Evolutionary conservation across 2,888 invertebrate species (phyloP), one percentile per base, ranked within the genome.

Genomic region (Odontocolon sp.): DNA sequence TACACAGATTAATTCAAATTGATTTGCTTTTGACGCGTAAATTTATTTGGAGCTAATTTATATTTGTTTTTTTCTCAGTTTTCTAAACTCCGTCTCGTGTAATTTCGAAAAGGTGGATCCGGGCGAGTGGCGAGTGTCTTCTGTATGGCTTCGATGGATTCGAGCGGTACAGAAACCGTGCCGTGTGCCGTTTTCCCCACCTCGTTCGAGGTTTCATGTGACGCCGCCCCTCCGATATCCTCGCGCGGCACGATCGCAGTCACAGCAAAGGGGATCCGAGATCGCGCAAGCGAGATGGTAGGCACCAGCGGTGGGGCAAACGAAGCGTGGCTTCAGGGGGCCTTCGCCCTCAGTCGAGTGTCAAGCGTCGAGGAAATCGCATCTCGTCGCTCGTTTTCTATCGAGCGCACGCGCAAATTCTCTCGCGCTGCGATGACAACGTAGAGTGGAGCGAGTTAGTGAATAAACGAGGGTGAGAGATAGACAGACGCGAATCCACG

Each of bases 341-440:
- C 61, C 68, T 59, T 69, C 68, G 50, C 50, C 68, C 57, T 64
- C 77, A 77, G 77, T 77, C 59, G 73, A 69, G 69, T 69, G 73
- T 77, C 73, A 77, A 73, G 59, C 77, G 69, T 66, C 73, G 77
- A 31, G 73, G 59, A 40, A 28, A 54, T 38, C 57, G 73, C 64
- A 47, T 73, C 69, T 66, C 73, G 26, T 69, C 47, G 70, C 63
- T 36, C 36, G 26, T 64, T 56, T 42, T 38, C 61, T 45, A 36
- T 54, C 40, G 67, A 70, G 74, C 77, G 79, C 79, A 75, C 54
- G 78, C 79, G 79, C 78, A 69, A 68, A 47, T 52, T 38, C 40
- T 26, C 64, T 63, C 61, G 40, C 64, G 47, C 50, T 36, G 54
- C 72, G 77, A 73, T 69, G 73, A 69, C 63, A 54, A 64, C 28